These are phyloP conservation scores for Actenoides lindsayi DNA, from an alignment of 2,113 vertebrate species.

Conservation along the genomic window DNA sequence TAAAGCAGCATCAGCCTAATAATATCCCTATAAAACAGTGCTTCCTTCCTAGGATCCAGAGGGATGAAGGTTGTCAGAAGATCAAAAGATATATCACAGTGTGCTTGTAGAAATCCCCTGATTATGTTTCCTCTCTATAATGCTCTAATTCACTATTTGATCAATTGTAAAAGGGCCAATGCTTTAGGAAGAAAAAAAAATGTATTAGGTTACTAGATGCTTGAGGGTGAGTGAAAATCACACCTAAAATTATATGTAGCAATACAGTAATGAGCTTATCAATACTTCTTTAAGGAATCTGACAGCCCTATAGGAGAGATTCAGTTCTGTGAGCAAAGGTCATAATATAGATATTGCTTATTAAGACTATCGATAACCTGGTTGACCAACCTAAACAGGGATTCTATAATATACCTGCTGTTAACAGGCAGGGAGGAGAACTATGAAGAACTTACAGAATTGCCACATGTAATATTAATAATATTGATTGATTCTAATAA, in stretches of 20 bases:
- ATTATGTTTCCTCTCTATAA: constrained; percentile 74
- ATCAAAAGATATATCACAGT: constrained; percentile 79
- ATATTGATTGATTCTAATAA: constrained; percentile 79
- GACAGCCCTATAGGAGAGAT: constrained; percentile 69
- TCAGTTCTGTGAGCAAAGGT: constrained; percentile 75
- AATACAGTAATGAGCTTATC: constrained; percentile 75
- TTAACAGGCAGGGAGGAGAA: constrained; percentile 54
- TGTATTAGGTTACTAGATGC: constrained; percentile 40
- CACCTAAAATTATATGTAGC: constrained; percentile 61
- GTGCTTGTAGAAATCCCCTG: constrained; percentile 73
- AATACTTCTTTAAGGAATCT: constrained; percentile 77
- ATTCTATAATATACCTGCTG: constrained; percentile 66
- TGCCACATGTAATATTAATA: constrained; percentile 77
- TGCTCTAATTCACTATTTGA: constrained; percentile 78
- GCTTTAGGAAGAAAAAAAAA: constrained; percentile 25
- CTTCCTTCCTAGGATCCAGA: constrained; percentile 66
- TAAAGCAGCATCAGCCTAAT: constrained; percentile 72
- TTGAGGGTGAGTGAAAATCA: constrained; percentile 66
- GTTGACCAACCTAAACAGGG: constrained; percentile 76
- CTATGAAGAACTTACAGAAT: constrained; percentile 67
- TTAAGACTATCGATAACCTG: constrained; percentile 76
- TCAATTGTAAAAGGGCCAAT: constrained; percentile 69
- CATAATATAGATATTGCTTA: constrained; percentile 75
- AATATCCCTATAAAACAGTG: constrained; percentile 73
- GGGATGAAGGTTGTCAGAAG: constrained; percentile 79